Evolutionary conservation across 2,113 vertebrate genomes (phyloP).

Genomic region (Anolis sagrei): DNA sequence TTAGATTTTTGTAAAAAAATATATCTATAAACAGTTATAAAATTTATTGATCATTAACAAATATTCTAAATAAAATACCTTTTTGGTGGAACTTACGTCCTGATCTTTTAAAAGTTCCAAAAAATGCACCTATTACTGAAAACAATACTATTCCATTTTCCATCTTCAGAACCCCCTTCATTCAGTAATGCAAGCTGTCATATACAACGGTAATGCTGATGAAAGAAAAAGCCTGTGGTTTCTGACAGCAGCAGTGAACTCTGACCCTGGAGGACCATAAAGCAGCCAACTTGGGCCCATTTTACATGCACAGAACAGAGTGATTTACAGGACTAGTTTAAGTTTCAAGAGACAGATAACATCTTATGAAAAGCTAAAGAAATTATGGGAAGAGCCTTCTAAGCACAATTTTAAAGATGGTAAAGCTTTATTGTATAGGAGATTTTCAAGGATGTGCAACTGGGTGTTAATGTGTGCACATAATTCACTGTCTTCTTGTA

Average conservation of each 20-base stretch:
- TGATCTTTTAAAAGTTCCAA: background rate
- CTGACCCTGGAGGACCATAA: slow-evolving; percentile 55
- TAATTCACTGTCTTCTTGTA: slow-evolving; percentile 25
- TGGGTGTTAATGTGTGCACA: slow-evolving; percentile 18
- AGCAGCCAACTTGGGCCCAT: slow-evolving; percentile 56
- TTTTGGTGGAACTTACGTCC: background rate
- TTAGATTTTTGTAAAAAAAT: background rate
- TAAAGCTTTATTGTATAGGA: background rate
- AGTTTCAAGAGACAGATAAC: slow-evolving; percentile 44
- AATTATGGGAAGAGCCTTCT: slow-evolving; percentile 37
- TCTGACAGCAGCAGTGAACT: slow-evolving; percentile 56
- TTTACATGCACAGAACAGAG: slow-evolving; percentile 48
- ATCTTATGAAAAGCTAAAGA: slow-evolving; percentile 34
- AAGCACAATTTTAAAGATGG: slow-evolving; percentile 38
- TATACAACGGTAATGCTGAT: slow-evolving; percentile 37
- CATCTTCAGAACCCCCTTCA: slow-evolving; percentile 4
- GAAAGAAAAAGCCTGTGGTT: slow-evolving; percentile 43
- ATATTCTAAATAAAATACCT: background rate
- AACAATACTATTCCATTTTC: background rate
- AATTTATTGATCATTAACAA: background rate
- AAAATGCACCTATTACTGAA: slow-evolving; percentile 19
- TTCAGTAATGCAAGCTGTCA: slow-evolving; percentile 31
- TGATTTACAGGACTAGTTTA: slow-evolving; percentile 48
- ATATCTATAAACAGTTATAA: background rate
- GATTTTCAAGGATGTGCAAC: slow-evolving; percentile 37